Conservation (phyloP, 2,797 vertebrate genomes). For the Alosa sapidissima region DNA sequence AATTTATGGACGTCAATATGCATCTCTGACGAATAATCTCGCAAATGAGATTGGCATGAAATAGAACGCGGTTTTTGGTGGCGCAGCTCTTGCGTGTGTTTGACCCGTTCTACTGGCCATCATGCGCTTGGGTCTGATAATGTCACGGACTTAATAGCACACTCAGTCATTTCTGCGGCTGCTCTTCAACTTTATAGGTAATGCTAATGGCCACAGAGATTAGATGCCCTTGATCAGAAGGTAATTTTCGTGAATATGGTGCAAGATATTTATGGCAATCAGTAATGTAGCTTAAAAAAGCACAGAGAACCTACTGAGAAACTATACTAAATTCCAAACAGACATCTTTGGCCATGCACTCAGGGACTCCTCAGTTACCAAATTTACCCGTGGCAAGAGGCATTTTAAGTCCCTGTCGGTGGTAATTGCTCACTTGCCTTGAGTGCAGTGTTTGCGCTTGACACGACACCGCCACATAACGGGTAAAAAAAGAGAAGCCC, state of each 20-base stretch:
- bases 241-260: background rate
- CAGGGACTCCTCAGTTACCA: slow-evolving; percentile 2
- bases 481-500: background rate
- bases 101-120: background rate
- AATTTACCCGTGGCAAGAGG: background rate
- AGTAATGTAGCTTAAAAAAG: background rate
- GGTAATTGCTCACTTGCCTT: slow-evolving; percentile 20
- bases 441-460: background rate
- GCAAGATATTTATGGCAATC: background rate
- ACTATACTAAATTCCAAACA: background rate
- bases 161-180: background rate
- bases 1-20: background rate
- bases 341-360: background rate
- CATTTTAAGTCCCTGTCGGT: slow-evolving; percentile 8
- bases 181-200: background rate
- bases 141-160: slow-evolving; percentile 11
- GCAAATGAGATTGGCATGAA: slow-evolving; percentile 1
- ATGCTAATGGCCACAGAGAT: background rate
- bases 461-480: slow-evolving; percentile 5
- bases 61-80: slow-evolving; percentile 2
- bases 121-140: slow-evolving; percentile 8
- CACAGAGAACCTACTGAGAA: background rate
- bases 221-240: slow-evolving; percentile 6
- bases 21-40: background rate
- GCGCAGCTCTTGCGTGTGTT: background rate